phyloP scores from a whole-genome alignment of 2,888 invertebrate genomes.

The Zelleria hepariella region DNA sequence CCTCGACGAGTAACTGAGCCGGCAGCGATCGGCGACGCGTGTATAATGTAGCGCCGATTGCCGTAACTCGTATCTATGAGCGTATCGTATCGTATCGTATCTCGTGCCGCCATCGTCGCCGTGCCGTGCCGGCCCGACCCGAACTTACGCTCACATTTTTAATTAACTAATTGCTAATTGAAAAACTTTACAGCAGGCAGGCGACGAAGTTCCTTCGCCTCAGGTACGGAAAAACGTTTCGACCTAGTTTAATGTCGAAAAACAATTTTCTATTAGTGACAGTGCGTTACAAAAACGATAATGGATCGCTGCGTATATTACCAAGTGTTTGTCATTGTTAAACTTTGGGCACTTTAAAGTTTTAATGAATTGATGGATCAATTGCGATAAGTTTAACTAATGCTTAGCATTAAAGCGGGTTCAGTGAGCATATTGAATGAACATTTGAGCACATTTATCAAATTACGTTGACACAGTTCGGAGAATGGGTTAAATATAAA shows the following conservation, averaged over 20 bases:
- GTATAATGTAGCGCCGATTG: slow-evolving; percentile 58
- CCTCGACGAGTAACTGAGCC: slow-evolving; percentile 44
- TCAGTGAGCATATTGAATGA: not conserved
- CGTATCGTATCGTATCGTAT: slow-evolving; percentile 21
- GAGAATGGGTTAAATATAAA: not conserved
- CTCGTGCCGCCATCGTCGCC: slow-evolving; percentile 16
- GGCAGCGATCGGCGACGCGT: slow-evolving; percentile 55
- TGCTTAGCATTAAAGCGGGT: not conserved
- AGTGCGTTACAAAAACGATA: not conserved
- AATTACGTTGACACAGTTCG: not conserved
- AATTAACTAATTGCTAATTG: slow-evolving; percentile 63
- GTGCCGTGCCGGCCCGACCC: slow-evolving; percentile 3
- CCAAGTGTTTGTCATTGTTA: not conserved
- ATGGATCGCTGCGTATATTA: not conserved
- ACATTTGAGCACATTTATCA: not conserved
- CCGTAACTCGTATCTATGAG: slow-evolving; percentile 42
- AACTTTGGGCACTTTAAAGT: not conserved
- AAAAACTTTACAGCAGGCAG: slow-evolving; percentile 42
- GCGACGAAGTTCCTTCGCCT: slow-evolving; percentile 29
- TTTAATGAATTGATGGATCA: not conserved
- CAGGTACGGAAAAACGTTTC: slow-evolving; percentile 35
- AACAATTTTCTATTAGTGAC: slow-evolving; percentile 22
- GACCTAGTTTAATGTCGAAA: slow-evolving; percentile 35
- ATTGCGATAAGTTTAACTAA: not conserved
- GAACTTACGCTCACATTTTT: slow-evolving; percentile 30